Percentiles rank a stretch among this genome's conserved stretches.
These are phyloP conservation scores for Catharus ustulatus DNA, from an alignment of 2,797 vertebrate species.

Conservation along the genomic window DNA sequence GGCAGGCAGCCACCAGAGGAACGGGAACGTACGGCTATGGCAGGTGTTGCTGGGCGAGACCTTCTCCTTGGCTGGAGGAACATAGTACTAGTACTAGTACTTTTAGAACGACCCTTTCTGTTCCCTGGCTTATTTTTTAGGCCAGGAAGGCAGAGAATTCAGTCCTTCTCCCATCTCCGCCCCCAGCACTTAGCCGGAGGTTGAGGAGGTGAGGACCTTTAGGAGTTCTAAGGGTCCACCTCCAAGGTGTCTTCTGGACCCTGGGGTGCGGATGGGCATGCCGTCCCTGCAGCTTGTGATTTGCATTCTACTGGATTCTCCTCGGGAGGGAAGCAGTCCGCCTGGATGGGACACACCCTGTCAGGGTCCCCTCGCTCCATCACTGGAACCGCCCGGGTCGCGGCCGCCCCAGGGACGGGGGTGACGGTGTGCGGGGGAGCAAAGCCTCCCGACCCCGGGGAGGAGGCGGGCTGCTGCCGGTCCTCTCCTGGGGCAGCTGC, in stretches of 20 bases:
- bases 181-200: not conserved
- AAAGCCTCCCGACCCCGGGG: not conserved
- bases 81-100: no score
- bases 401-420: not conserved
- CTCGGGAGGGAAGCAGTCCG: not conserved
- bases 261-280: accelerated
- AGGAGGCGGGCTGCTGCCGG: not conserved
- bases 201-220: not conserved
- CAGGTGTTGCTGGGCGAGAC: not conserved
- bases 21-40: no score
- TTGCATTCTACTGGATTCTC: not conserved
- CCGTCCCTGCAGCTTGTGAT: not conserved
- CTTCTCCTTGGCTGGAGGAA: not conserved
- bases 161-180: not conserved
- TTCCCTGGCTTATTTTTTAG: not conserved
- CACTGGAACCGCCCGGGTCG: accelerated
- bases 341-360: not conserved
- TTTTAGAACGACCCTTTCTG: not conserved
- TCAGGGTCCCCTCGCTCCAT: not conserved
- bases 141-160: not conserved
- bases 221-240: not conserved
- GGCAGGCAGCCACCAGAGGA: not conserved
- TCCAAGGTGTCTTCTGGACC: not conserved
- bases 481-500: not conserved
- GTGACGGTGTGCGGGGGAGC: accelerated